phyloP scores from a whole-genome alignment of 2,888 invertebrate genomes.

The Plagiodera versicolora region DNA sequence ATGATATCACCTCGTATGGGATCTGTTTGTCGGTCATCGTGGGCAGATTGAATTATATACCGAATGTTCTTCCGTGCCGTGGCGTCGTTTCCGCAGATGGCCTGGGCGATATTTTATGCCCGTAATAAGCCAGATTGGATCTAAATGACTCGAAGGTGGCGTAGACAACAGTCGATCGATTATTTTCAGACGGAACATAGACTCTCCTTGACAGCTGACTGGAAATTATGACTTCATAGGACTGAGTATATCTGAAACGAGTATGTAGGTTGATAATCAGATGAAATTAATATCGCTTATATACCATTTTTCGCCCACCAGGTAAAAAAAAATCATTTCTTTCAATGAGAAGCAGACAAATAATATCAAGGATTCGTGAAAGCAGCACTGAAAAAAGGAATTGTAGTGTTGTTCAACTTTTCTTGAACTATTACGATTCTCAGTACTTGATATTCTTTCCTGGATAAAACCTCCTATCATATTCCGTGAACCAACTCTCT shows the following conservation, averaged over 20 bases:
- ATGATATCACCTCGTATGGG: slow-evolving; percentile 45
- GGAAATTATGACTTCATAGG: slow-evolving; percentile 37
- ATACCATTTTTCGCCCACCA: no score
- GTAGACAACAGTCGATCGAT: slow-evolving; percentile 40
- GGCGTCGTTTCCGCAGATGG: slow-evolving; percentile 47
- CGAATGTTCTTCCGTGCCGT: slow-evolving; percentile 44
- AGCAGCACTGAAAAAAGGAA: no score
- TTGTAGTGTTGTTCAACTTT: no score
- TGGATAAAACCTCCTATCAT: no score
- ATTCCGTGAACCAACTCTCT: no score
- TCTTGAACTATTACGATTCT: no score
- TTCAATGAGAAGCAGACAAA: no score
- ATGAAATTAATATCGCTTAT: neutral
- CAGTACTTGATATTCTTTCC: no score
- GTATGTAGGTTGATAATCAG: neutral
- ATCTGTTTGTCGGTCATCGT: slow-evolving; percentile 46
- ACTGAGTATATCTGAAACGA: neutral
- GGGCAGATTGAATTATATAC: slow-evolving; percentile 47
- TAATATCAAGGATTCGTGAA: no score
- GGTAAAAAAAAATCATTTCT: no score
- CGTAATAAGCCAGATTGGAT: slow-evolving; percentile 49
- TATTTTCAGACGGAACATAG: slow-evolving; percentile 37
- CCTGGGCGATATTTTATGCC: slow-evolving; percentile 48
- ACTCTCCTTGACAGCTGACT: slow-evolving; percentile 36
- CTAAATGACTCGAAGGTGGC: slow-evolving; percentile 46